Evolutionary conservation across 2,888 invertebrate species (phyloP).

Genomic region (Coenonympha arcania): DNA sequence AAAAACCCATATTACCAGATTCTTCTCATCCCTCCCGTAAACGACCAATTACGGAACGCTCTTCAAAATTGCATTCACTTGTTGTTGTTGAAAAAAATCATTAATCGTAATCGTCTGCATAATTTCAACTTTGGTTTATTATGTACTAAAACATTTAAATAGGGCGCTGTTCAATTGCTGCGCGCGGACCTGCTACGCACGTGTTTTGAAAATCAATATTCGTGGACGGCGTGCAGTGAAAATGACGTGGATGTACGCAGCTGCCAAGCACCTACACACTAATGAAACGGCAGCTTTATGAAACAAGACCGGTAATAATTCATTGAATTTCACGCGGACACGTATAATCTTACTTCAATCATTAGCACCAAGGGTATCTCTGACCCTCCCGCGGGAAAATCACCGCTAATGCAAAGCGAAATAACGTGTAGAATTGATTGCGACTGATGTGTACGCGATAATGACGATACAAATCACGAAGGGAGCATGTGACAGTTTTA

Average conservation of each 20-base stretch:
- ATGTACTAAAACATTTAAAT: no score
- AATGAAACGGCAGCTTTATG: no score
- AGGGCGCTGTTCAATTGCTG: no score
- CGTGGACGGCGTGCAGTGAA: no score
- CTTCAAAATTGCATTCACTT: constrained; percentile 8
- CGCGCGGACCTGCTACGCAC: no score
- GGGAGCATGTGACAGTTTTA: constrained; percentile 45
- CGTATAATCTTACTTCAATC: constrained; percentile 22
- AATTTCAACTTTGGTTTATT: constrained; percentile 27
- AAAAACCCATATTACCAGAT: neutral
- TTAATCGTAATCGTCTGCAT: constrained; percentile 21
- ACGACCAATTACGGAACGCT: constrained; percentile 7
- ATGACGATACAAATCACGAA: constrained; percentile 39
- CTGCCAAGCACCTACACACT: no score
- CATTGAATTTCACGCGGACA: constrained; percentile 29
- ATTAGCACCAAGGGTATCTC: constrained; percentile 16
- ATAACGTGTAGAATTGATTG: constrained; percentile 25
- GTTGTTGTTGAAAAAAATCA: constrained; percentile 7
- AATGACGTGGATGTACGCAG: no score
- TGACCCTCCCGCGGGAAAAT: constrained; percentile 13
- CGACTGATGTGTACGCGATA: constrained; percentile 23
- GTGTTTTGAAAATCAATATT: no score
- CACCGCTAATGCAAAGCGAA: constrained; percentile 10
- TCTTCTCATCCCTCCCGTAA: neutral
- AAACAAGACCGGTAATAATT: constrained; percentile 25